phyloP scores from a whole-genome alignment of 2,888 invertebrate genomes.

The Eupithecia inturbata region DNA sequence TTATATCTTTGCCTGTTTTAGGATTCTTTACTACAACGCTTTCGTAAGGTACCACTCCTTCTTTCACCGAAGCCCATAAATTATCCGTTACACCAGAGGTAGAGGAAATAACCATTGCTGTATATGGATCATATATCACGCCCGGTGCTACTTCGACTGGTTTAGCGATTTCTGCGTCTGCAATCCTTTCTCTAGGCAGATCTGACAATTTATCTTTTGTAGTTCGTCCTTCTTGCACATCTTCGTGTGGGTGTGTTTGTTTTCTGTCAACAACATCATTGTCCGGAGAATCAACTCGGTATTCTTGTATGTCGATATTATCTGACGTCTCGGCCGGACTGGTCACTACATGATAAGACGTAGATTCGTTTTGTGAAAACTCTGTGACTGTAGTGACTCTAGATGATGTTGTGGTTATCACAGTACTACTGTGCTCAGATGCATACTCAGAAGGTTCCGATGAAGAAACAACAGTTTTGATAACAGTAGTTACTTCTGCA shows the following conservation, averaged over 20 bases:
- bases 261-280: constrained; percentile 54
- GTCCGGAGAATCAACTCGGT: constrained; percentile 56
- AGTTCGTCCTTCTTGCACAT: constrained; percentile 16
- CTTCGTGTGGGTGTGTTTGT: constrained; percentile 16
- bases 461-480: constrained; percentile 58
- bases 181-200: constrained; percentile 22
- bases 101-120: constrained; percentile 87
- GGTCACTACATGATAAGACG: constrained; percentile 59
- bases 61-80: constrained; percentile 88
- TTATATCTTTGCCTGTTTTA: constrained; percentile 86
- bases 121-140: constrained; percentile 89
- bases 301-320: constrained; percentile 43
- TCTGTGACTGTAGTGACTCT: constrained; percentile 65
- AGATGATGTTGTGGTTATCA: constrained; percentile 65
- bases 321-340: constrained; percentile 49
- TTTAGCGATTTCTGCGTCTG: constrained; percentile 28
- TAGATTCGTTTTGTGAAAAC: constrained; percentile 65
- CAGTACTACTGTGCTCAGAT: constrained; percentile 64
- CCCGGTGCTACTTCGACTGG: constrained; percentile 87
- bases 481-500: constrained; percentile 58
- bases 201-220: constrained; percentile 22
- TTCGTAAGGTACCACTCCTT: constrained; percentile 88
- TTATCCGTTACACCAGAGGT: constrained; percentile 86
- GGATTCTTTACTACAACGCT: constrained; percentile 89
- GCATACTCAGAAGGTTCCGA: constrained; percentile 60